Evolutionary conservation across 2,797 vertebrate species (phyloP).

Genomic region (Scolopax bukidnonensis): DNA sequence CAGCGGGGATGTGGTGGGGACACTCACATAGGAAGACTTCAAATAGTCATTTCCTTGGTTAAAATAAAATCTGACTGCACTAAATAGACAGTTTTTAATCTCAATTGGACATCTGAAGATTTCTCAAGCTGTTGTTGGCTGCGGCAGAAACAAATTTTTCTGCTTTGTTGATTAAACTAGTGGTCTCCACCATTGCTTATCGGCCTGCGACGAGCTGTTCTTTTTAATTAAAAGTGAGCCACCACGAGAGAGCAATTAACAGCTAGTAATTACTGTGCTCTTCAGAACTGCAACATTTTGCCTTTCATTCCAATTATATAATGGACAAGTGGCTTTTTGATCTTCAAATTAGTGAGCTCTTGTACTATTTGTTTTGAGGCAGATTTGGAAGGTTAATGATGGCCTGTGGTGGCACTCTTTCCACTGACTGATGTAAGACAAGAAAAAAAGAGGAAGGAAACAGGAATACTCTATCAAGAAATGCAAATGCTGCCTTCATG

Average conservation of each 20-base stretch:
- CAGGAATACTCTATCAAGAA: conserved; percentile 88
- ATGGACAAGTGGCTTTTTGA: conserved; percentile 99
- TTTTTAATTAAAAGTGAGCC: conserved; percentile 99
- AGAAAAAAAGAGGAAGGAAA: conserved; percentile 84
- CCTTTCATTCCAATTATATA: conserved; percentile 99
- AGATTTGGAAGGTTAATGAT: conserved; percentile 97
- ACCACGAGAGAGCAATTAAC: conserved; percentile 99
- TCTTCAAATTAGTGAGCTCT: conserved; percentile 99
- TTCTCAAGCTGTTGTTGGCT: conserved; percentile 94
- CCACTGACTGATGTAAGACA: conserved; percentile 90
- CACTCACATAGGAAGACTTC: conserved; percentile 91
- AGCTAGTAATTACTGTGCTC: conserved; percentile 99
- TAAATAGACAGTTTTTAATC: conserved; percentile 99
- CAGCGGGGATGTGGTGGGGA: conserved; percentile 87
- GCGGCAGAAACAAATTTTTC: conserved; percentile 93
- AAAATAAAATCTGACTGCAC: conserved; percentile 98
- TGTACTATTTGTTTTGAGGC: conserved; percentile 98
- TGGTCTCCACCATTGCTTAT: conserved; percentile 94
- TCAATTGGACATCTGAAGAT: conserved; percentile 99
- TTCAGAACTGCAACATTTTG: conserved; percentile 97
- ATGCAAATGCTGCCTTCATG: conserved; percentile 92
- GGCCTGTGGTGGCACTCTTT: conserved; percentile 92
- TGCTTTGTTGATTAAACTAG: conserved; percentile 98
- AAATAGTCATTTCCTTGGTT: conserved; percentile 92
- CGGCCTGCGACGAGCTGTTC: conserved; percentile 94